Evolutionary conservation across 2,888 invertebrate genomes (phyloP), one percentile per base, ranked within the genome.

Genomic region (Euclidia mi): DNA sequence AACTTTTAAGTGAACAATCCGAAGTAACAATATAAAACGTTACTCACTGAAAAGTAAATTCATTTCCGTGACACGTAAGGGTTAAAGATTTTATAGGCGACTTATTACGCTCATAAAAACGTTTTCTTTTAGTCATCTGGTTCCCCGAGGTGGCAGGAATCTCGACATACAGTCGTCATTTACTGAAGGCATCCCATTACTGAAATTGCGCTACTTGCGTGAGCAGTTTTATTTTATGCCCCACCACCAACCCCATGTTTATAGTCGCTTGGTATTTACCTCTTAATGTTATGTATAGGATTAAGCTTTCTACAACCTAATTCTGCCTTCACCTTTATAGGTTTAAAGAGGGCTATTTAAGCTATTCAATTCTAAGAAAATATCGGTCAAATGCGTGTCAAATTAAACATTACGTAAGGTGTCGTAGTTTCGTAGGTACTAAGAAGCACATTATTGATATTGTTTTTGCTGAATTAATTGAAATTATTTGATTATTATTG

Each of bases 181-280:
- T 82, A 80, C 77, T 75, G 71, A 72, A 79, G 74, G 82, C n/a
- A 88, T 85, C 79, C 83, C 81, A 87, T 90, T 90, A 88, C 75
- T 62, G 62, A 71, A 87, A 88, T 79, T 75, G 79, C 65, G 72
- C 76, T 78, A 80, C 84, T 85, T 83, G 80, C 78, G 81, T 79
- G 79, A 79, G 82, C 85, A 79, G 82, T 87, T 85, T 84, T 82
- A 84, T 88, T 89, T 88, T 84, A 86, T 81, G 74, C 62, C 71
- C 71, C 57, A 53, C 76, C 70, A 72, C 68, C 73, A 72, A 71
- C 64, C 66, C 57, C 66, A 75, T 82, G 77, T 82, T 79, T 79
- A 82, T 72, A 69, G 57, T 67, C 18, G 28, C 43, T 51, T 55
- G 56, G 56, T 73, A 65, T 74, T 76, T 69, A 70, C 59, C 42